A percentile compares a stretch with the other conserved stretches of the same genome.
phyloP scores from a whole-genome alignment of 2,797 vertebrate genomes.

The Crocodylus rhombifer region DNA sequence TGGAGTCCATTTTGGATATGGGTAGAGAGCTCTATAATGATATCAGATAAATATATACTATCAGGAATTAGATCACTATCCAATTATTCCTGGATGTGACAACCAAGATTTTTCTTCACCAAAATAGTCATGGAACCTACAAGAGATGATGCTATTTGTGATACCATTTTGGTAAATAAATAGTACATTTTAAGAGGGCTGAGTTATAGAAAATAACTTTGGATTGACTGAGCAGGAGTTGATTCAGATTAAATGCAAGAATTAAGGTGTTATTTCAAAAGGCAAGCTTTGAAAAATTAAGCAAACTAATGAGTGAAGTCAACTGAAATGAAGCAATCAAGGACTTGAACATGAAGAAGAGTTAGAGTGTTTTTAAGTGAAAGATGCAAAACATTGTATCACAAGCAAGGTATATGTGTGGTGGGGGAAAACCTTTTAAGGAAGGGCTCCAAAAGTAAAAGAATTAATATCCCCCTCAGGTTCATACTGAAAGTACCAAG shows the following conservation, averaged over 20 bases:
- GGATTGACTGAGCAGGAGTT: neutral
- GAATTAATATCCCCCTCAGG: constrained; percentile 52
- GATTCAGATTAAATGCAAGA: constrained; percentile 11
- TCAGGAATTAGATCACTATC: too few species aligned
- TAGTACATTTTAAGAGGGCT: too few species aligned
- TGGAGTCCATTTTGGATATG: too few species aligned
- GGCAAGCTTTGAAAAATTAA: constrained; percentile 1
- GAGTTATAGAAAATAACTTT: neutral
- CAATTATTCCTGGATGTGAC: too few species aligned
- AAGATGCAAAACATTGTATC: neutral
- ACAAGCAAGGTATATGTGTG: neutral
- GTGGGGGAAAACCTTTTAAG: constrained; percentile 10
- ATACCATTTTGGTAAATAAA: too few species aligned
- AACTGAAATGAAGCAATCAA: neutral
- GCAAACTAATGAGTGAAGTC: neutral
- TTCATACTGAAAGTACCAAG: constrained; percentile 23
- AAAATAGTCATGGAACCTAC: too few species aligned
- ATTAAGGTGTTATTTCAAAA: neutral
- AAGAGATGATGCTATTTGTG: too few species aligned
- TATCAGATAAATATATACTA: too few species aligned
- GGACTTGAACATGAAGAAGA: constrained; percentile 10
- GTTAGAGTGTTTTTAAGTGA: neutral
- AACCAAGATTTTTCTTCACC: too few species aligned
- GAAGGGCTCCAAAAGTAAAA: constrained; percentile 37
- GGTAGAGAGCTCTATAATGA: too few species aligned